These are phyloP conservation scores for Drosophila erecta DNA, from an alignment of 1,140 invertebrate genomes.

Conservation along the genomic window DNA sequence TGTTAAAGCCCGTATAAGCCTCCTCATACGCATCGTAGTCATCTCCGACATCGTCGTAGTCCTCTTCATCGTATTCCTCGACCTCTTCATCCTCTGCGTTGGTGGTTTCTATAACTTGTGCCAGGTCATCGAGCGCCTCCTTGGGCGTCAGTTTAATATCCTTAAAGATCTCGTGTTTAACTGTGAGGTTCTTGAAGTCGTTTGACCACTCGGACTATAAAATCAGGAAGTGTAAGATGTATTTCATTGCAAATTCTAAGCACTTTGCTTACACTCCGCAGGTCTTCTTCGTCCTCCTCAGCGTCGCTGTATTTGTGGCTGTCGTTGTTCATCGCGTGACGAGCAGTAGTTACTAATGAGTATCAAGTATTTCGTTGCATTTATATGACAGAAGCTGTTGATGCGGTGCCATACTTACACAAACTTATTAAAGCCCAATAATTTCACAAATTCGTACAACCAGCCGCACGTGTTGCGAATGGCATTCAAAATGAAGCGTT, in stretches of 20 bases:
- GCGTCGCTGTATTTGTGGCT: conserved; percentile 78
- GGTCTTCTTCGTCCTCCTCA: conserved; percentile 67
- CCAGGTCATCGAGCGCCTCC: conserved; percentile 48
- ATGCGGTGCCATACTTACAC: neutral
- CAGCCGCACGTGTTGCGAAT: conserved; percentile 35
- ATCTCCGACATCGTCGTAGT: conserved; percentile 67
- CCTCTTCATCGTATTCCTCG: conserved; percentile 50
- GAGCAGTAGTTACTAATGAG: neutral
- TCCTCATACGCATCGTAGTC: conserved; percentile 82
- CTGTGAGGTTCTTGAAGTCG: conserved; percentile 68
- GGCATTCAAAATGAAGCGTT: conserved; percentile 33
- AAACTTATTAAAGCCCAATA: neutral
- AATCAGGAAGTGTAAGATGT: neutral
- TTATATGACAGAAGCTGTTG: conserved; percentile 9
- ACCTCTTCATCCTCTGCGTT: conserved; percentile 51
- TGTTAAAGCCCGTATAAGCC: conserved; percentile 75
- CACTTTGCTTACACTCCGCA: conserved; percentile 43
- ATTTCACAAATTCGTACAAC: conserved; percentile 27
- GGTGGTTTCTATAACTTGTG: conserved; percentile 23
- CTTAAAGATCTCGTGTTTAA: conserved; percentile 63
- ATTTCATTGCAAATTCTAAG: neutral
- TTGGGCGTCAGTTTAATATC: conserved; percentile 53
- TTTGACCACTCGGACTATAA: conserved; percentile 61
- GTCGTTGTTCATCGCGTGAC: conserved; percentile 48
- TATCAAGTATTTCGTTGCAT: neutral